Evolutionary conservation across 2,797 vertebrate genomes (phyloP), one percentile per base, ranked within the genome.

Genomic region (Brotogeris chrysoptera): DNA sequence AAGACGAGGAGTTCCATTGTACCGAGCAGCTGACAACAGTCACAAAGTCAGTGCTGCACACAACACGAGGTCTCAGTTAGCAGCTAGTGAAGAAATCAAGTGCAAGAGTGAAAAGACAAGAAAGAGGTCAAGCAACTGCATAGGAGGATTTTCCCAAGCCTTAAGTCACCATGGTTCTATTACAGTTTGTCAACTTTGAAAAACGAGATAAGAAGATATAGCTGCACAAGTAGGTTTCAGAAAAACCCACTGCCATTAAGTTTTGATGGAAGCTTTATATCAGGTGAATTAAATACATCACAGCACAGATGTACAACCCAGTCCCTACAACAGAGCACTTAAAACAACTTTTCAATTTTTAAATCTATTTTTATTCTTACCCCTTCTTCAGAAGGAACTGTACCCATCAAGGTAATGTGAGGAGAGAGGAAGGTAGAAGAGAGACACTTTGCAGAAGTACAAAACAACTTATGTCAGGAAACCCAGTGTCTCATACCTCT

Each of bases 161-260:
- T 0, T 52, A 69, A 77, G 18, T 84, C 59, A 64, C 41, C 10
- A 6, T 0, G 0, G 32, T 60, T 61, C 30, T 57, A 9, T 19
- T 16, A 52, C 3, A 25, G 11, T 32, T 34, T 53, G 19, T 28
- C 8, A 38, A 19, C 34, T 68, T 92, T 15, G 18, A 18, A 46
- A 86, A 39, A 28, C 2, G 13, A 30, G 5, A 8, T 16, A 60
- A 55, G 3, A 44, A 44, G 24, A 20, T 39, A 16, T 9, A 30
- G 4, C 46, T 53, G 30, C 23, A 59, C 11, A 23, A 77, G 2
- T 4, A 49, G 5, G 19, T n/a, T 61, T 55, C 39, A 52, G n/a
- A 25, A 3, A 10, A 86, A 59, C 8, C 46, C 4, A 1, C 13
- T 69, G 41, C 13, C 25, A 32, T 61, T 34, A 11, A 41, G 7